These are phyloP conservation scores for Dynastes maya DNA, from an alignment of 2,888 invertebrate species.

Conservation along the genomic window DNA sequence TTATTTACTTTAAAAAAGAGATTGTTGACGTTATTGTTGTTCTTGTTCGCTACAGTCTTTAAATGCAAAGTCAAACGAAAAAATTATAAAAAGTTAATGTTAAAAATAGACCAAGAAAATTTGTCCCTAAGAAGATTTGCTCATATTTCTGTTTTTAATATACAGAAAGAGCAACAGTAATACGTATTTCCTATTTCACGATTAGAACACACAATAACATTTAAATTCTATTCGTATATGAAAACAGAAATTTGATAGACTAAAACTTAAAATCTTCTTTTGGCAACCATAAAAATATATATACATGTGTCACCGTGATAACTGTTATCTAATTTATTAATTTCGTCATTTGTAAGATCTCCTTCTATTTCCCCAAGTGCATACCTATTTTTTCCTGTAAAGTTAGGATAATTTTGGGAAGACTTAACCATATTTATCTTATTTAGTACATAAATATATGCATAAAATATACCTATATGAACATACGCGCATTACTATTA, in stretches of 20 bases:
- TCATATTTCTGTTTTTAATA: not conserved
- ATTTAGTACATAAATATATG: no score
- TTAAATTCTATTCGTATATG: not conserved
- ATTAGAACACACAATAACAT: no score
- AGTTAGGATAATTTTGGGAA: no score
- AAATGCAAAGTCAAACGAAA: conserved; percentile 17
- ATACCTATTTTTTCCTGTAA: no score
- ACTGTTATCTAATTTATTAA: not conserved
- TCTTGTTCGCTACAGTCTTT: conserved; percentile 34
- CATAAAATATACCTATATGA: no score
- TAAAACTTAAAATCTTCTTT: not conserved
- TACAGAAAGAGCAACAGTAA: no score
- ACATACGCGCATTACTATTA: no score
- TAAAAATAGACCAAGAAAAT: not conserved
- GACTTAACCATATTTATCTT: no score
- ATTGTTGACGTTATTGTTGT: conserved; percentile 48
- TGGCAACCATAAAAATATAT: conserved; percentile 4
- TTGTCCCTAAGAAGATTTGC: conserved; percentile 5
- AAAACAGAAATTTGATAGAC: not conserved
- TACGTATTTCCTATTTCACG: no score
- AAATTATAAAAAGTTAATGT: not conserved
- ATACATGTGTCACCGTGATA: not conserved
- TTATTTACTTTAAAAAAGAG: conserved; percentile 67
- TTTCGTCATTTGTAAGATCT: conserved; percentile 1
- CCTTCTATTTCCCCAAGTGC: not conserved